Base-by-base conservation (phyloP, 2,888 invertebrate genomes). In the Euplagia quadripunctaria region DNA sequence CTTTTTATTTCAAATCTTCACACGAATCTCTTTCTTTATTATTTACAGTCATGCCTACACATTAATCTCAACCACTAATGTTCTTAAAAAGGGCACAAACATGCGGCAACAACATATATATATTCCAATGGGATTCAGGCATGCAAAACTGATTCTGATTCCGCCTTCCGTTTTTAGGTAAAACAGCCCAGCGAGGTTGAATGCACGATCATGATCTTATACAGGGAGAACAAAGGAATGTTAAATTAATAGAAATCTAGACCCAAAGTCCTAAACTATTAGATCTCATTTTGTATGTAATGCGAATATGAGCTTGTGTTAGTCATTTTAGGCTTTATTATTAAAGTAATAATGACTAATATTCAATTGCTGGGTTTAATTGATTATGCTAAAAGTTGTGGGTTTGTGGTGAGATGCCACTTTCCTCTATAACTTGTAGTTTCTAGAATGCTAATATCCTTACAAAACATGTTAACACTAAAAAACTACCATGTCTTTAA, bases 81-180 rank as follows among this genome's bases (percentile, higher is more conserved):
- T 76, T 16, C 65, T 55, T 68, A 58, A 75, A 77, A 79, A 73
- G 78, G 79, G 68, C 69, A 72, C 14, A 75, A 82, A 80, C 70
- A 87, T 87, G 85, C 87, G 86, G 82, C 77, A 84, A 77, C 75
- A 76, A 75, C 14, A 61, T 31, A 46, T 71, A 46, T 71, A 74
- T 83, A 80, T 80, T 75, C 77, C 74, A 70, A 75, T 80, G 76
- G 80, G 74, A 73, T 76, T 64, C 51, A 74, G 73, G 77, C 77
- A 84, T 81, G 83, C 83, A 80, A 86, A 85, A 74, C 76, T 76
- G 71, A 85, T 92, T 93, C 76, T 76, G 71, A 85, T 92, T 93
- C 93, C 92, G 91, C 88, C 87, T 89, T 89, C 92, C 92, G 85
- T 88, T 89, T 46, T 91, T 87, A 91, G 92, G 82, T 87, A 91